Evolutionary conservation across 2,113 vertebrate genomes (phyloP).

Genomic region (Nycticorax nycticorax): DNA sequence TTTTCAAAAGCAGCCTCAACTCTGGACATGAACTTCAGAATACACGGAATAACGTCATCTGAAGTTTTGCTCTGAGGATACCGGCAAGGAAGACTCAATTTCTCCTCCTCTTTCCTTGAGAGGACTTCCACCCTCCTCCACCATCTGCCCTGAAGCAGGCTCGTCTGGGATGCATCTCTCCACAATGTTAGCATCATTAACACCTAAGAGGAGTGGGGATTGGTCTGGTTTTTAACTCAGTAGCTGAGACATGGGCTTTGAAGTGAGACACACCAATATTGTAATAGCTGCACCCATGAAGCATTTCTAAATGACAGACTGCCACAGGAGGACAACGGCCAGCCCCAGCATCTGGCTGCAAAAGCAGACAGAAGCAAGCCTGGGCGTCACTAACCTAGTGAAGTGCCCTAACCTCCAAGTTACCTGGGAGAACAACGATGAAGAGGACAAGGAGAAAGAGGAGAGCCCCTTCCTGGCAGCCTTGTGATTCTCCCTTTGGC

Average conservation of each 20-base stretch:
- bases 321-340: neutral
- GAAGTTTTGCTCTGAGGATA: neutral
- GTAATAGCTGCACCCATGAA: neutral
- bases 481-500: neutral
- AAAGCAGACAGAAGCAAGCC: neutral
- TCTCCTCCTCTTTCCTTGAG: neutral
- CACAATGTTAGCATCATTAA: too few relatives aligned
- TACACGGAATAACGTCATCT: neutral
- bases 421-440: neutral
- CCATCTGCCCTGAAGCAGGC: neutral
- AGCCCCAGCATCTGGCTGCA: neutral
- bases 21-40: neutral
- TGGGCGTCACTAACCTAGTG: neutral
- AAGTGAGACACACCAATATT: neutral
- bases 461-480: neutral
- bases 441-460: neutral
- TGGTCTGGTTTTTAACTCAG: neutral
- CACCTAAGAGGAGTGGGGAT: neutral
- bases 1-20: neutral
- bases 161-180: neutral
- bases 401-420: neutral
- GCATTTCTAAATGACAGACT: neutral
- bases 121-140: neutral
- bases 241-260: neutral
- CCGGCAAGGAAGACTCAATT: rapidly evolving